Evolutionary conservation across 1,140 invertebrate genomes (phyloP), one percentile per base, ranked within the genome.

Genomic region (Muscidifurax raptorellus): DNA sequence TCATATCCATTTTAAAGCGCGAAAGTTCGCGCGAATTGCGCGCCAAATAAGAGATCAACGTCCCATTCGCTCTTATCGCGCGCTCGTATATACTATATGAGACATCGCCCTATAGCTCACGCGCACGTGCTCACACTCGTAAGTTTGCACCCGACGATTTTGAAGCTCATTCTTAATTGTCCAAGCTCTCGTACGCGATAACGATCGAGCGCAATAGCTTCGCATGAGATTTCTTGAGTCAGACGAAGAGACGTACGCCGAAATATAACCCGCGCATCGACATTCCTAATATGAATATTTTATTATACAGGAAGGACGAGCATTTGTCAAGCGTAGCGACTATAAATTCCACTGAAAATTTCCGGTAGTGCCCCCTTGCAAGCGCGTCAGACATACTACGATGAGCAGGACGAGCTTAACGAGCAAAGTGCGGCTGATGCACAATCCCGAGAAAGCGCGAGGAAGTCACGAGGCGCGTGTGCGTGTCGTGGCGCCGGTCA

Each of bases 11-110:
- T 76, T 3, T 27, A n/a, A 36, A 2, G 25, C 27, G 25, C 25
- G n/a, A 67, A 82, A 82, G n/a, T 82, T 82, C 0, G 13, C 52
- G 72, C 27, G 72, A 76, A 82, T 76, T 76, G 28, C 59, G 74
- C 27, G 15, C 52, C 44, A 82, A 81, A 25, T 76, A 75, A 76
- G 44, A 67, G 28, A 82, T 82, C 81, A 47, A 44, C 71, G 40
- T 25, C 66, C 36, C 25, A 4, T 67, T 32, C 12, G 32, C 59
- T 36, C 64, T 80, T 71, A 80, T 80, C 27, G 40, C 25, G 66
- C 27, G 25, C 66, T 69, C 25, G 2, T 47, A 10, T 10, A n/a
- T n/a, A n/a, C n/a, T n/a, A n/a, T 4, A 4, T 2, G 44, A 2
- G 13, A 47, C 2, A 13, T 1, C 36, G 0, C 44, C 52, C 22